Evolutionary conservation across 2,797 vertebrate species (phyloP).

Genomic region (Antennarius maculatus): DNA sequence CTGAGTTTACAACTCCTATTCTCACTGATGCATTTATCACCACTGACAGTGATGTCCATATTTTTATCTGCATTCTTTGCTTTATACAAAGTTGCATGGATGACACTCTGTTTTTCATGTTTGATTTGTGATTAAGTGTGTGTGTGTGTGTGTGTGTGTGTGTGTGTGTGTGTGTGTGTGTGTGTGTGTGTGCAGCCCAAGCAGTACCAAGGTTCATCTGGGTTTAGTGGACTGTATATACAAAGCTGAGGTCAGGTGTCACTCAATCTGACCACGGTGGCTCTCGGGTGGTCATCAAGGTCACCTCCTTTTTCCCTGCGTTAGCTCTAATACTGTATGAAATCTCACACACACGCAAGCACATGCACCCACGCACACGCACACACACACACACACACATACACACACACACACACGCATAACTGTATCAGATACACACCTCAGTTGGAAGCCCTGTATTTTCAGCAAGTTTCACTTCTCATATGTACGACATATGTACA

Average conservation of each 20-base stretch:
- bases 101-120: constrained; percentile 15
- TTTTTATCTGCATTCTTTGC: constrained; percentile 12
- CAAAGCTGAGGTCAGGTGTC: constrained; percentile 76
- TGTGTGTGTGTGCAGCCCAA: constrained; percentile 18
- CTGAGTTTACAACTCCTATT: constrained; percentile 33
- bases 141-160: constrained; percentile 18
- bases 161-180: constrained; percentile 20
- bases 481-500: neutral
- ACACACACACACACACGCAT: constrained; percentile 27
- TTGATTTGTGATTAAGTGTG: constrained; percentile 23
- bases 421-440: constrained; percentile 12
- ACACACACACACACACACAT: neutral
- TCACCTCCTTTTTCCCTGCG: constrained; percentile 48
- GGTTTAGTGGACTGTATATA: constrained; percentile 53
- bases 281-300: constrained; percentile 73
- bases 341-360: constrained; percentile 20
- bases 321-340: constrained; percentile 29
- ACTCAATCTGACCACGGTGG: constrained; percentile 64
- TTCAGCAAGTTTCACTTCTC: constrained; percentile 13
- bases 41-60: neutral
- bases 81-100: constrained; percentile 8
- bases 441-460: constrained; percentile 14
- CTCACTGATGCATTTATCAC: constrained; percentile 8
- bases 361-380: neutral
- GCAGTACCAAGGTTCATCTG: constrained; percentile 42